These are phyloP conservation scores for Dipodomys spectabilis DNA, from an alignment of 2,113 vertebrate genomes.

Conservation along the genomic window DNA sequence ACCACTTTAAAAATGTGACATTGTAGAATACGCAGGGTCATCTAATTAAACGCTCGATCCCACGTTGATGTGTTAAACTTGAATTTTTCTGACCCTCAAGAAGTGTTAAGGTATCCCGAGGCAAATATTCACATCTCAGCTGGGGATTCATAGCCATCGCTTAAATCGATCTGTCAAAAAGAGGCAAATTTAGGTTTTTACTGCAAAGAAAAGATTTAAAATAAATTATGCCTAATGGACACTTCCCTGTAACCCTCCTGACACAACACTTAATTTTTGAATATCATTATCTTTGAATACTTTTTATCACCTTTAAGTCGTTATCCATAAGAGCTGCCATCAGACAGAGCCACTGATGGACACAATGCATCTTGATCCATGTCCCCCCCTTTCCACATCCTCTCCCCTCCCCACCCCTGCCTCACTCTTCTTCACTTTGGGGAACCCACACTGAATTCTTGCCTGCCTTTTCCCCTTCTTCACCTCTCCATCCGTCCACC, in stretches of 20 bases:
- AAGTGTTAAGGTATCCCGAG: neutral
- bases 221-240: conserved; percentile 37
- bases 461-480: too few relatives aligned
- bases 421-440: too few relatives aligned
- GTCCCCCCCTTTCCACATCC: too few relatives aligned
- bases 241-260: conserved; percentile 55
- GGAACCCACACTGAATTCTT: too few relatives aligned
- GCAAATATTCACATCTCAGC: too few relatives aligned
- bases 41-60: neutral
- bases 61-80: neutral
- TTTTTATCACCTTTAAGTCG: too few relatives aligned
- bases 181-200: conserved; percentile 41
- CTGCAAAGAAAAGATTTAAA: neutral
- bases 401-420: too few relatives aligned
- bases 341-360: neutral
- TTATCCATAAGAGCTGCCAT: neutral
- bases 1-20: neutral
- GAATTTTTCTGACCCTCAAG: neutral
- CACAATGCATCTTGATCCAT: too few relatives aligned
- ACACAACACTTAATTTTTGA: neutral
- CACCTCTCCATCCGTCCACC: too few relatives aligned
- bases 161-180: conserved; percentile 50
- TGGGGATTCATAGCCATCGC: conserved; percentile 36
- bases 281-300: too few relatives aligned
- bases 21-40: neutral